Percentiles rank a stretch among this genome's conserved stretches.
Evolutionary conservation across 2,888 invertebrate genomes (phyloP).

Genomic region (Andrena praecox): DNA sequence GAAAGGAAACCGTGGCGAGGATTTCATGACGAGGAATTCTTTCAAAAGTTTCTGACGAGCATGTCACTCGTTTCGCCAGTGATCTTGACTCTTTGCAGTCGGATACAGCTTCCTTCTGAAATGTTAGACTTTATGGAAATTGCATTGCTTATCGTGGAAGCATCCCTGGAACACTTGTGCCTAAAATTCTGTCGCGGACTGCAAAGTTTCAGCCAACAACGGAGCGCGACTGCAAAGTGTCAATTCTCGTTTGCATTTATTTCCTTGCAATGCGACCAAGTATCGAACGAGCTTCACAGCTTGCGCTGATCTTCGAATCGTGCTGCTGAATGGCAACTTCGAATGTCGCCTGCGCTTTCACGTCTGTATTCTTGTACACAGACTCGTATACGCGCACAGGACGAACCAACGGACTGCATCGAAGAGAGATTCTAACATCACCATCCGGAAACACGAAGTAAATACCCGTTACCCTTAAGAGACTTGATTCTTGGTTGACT

Average conservation of each 20-base stretch:
- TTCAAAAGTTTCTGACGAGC: neutral
- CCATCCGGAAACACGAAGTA: neutral
- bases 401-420: slow-evolving; percentile 7
- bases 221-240: neutral
- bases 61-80: neutral
- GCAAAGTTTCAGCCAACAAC: neutral
- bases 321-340: too few species aligned
- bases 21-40: neutral
- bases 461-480: slow-evolving; percentile 7
- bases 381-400: slow-evolving; percentile 1
- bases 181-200: neutral
- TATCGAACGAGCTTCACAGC: neutral
- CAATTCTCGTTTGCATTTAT: neutral
- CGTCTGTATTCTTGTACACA: neutral
- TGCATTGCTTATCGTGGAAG: neutral
- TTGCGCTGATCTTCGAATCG: neutral
- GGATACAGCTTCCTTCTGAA: neutral
- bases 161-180: neutral
- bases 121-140: neutral
- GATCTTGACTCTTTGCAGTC: neutral
- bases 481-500: slow-evolving; percentile 10
- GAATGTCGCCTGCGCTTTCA: neutral
- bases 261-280: neutral
- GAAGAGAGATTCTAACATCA: slow-evolving; percentile 13
- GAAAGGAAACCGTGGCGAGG: neutral